A percentile compares a stretch with the other conserved stretches of the same genome.
phyloP scores from a whole-genome alignment of 2,113 vertebrate species.

The Labeo rohita region DNA sequence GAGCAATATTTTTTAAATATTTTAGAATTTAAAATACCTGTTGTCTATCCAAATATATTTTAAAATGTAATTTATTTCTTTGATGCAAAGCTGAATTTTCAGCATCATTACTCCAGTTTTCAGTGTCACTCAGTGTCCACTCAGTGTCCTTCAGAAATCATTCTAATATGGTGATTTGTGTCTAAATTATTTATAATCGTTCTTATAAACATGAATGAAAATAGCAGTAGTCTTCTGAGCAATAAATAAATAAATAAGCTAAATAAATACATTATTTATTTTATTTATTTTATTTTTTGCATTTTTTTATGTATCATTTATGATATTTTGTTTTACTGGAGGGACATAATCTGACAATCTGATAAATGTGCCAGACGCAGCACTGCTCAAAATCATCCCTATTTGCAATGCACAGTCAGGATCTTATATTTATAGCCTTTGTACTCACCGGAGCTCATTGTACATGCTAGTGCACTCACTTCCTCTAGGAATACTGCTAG shows the following conservation, averaged over 20 bases:
- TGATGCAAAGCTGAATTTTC: not conserved
- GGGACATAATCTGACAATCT: not conserved
- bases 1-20: not conserved
- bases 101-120: no score
- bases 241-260: no score
- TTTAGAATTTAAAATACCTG: not conserved
- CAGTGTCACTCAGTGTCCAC: no score
- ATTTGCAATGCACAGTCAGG: conserved; percentile 14
- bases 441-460: not conserved
- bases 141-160: not conserved
- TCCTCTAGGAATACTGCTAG: not conserved
- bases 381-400: conserved; percentile 17
- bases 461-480: conserved; percentile 1
- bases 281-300: no score
- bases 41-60: not conserved
- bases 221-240: no score
- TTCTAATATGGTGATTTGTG: not conserved
- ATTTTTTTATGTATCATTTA: not conserved
- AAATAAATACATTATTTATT: no score
- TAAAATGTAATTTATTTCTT: not conserved
- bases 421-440: conserved; percentile 7
- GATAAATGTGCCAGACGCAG: not conserved
- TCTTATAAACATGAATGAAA: not conserved
- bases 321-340: not conserved
- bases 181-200: not conserved